Evolutionary conservation across 2,797 vertebrate genomes (phyloP).

Genomic region (Periparus ater): DNA sequence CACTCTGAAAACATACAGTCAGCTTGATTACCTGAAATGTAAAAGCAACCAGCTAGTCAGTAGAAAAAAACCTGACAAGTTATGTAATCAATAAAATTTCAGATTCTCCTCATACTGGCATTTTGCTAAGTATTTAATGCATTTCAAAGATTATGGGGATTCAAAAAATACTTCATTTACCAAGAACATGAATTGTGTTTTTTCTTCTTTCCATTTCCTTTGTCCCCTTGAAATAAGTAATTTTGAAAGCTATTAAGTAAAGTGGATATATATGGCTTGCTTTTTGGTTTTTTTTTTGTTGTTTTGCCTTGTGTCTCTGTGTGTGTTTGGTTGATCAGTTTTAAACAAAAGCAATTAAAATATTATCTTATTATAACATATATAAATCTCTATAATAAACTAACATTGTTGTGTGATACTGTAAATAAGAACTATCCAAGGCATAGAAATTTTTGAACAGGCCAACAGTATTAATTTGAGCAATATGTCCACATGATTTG

Average conservation of each 20-base stretch:
- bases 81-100: background rate
- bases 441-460: background rate
- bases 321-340: background rate
- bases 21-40: background rate
- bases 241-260: background rate
- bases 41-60: background rate
- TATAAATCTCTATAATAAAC: background rate
- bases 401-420: background rate
- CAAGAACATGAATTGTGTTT: background rate
- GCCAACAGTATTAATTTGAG: background rate
- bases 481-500: background rate
- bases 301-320: background rate
- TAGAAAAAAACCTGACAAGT: background rate
- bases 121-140: background rate
- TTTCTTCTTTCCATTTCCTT: background rate
- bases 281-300: background rate
- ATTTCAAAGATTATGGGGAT: background rate
- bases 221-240: background rate
- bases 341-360: background rate
- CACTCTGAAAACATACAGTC: background rate
- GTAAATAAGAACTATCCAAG: background rate
- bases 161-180: background rate
- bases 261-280: background rate
- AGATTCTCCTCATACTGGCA: background rate
- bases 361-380: background rate